Evolutionary conservation across 2,797 vertebrate genomes (phyloP).

Genomic region (Nyctibius grandis): DNA sequence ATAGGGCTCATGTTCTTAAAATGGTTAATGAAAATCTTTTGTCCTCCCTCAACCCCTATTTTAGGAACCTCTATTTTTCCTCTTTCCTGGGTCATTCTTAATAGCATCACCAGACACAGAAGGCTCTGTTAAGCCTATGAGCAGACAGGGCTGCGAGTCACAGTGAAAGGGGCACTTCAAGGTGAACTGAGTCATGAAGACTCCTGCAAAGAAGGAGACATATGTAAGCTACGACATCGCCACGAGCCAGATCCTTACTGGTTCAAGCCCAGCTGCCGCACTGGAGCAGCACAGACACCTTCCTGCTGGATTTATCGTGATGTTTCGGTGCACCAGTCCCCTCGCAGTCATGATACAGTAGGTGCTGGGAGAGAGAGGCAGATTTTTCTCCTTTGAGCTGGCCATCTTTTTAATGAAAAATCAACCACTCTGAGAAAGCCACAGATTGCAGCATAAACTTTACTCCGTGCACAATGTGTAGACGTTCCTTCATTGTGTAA

Average conservation of each 20-base stretch:
- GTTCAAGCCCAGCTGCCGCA: neutral
- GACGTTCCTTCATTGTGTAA: neutral
- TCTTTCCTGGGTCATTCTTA: constrained; percentile 8
- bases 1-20: neutral
- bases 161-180: neutral
- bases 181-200: neutral
- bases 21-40: neutral
- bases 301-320: neutral
- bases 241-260: neutral
- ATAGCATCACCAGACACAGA: neutral
- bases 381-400: neutral
- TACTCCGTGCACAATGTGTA: fast-evolving
- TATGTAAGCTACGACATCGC: neutral
- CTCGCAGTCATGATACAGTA: fast-evolving
- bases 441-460: neutral
- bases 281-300: neutral
- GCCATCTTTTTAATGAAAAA: neutral
- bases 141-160: neutral
- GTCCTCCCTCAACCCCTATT: neutral
- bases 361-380: neutral
- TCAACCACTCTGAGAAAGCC: neutral
- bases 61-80: neutral
- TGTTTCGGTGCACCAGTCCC: fast-evolving
- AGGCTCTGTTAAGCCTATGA: neutral
- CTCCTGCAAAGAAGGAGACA: neutral